These are phyloP conservation scores for Maniola hyperantus DNA, from an alignment of 2,888 invertebrate species.

Conservation along the genomic window DNA sequence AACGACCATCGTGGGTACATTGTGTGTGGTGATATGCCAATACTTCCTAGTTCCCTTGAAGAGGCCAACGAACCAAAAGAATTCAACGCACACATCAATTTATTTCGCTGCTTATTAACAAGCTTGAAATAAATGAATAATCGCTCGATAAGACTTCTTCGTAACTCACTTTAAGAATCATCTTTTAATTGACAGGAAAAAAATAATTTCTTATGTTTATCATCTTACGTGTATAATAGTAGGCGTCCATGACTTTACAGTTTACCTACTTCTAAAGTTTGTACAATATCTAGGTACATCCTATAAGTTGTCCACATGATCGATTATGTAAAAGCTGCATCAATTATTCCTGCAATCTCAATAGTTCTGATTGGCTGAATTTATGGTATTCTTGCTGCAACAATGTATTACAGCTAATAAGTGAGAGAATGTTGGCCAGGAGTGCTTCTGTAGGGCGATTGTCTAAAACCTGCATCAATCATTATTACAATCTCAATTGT, in stretches of 20 bases:
- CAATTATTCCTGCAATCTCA: no score
- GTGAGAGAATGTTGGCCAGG: no score
- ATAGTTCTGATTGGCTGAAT: no score
- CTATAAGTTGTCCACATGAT: no score
- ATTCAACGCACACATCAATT: slow-evolving; percentile 50
- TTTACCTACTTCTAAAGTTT: neutral
- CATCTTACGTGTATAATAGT: neutral
- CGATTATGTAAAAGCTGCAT: no score
- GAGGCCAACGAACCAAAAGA: slow-evolving; percentile 58
- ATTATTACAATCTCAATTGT: no score
- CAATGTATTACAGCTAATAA: no score
- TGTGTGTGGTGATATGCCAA: slow-evolving; percentile 50
- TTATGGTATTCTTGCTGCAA: no score
- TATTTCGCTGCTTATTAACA: slow-evolving; percentile 3
- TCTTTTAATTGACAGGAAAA: neutral
- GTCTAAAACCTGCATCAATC: no score
- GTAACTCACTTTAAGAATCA: neutral
- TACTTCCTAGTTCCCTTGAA: slow-evolving; percentile 70
- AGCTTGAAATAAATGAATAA: slow-evolving; percentile 2
- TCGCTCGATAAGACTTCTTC: neutral
- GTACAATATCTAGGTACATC: no score
- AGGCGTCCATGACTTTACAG: neutral
- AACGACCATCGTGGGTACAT: slow-evolving; percentile 49
- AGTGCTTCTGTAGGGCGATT: no score
- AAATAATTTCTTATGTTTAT: neutral